These are phyloP conservation scores for Nasonia longicornis DNA, from an alignment of 1,140 invertebrate genomes.

Conservation along the genomic window DNA sequence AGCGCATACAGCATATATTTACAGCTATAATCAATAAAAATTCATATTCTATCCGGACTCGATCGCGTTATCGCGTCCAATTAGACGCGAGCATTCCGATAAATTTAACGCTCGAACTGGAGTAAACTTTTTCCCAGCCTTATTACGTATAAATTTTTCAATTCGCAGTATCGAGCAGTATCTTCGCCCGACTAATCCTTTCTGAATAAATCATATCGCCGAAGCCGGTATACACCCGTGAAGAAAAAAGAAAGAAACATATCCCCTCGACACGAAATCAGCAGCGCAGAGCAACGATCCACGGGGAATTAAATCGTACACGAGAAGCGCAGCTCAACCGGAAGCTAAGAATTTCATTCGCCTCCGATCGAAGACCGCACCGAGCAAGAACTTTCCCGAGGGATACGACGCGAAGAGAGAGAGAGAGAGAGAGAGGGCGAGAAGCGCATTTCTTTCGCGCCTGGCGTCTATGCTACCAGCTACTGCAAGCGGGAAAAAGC, in stretches of 20 bases:
- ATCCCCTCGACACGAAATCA: background rate
- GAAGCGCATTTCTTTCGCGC: background rate
- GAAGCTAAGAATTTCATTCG: constrained; percentile 1
- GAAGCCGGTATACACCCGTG: too few relatives aligned
- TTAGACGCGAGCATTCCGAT: background rate
- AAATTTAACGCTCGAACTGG: background rate
- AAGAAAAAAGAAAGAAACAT: background rate
- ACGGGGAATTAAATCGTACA: background rate
- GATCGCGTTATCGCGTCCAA: background rate
- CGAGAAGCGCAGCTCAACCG: background rate
- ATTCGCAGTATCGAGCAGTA: too few relatives aligned
- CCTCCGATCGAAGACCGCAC: background rate
- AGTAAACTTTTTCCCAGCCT: background rate
- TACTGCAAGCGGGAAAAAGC: background rate
- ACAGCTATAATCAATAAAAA: too few relatives aligned
- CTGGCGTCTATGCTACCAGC: background rate
- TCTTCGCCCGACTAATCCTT: background rate
- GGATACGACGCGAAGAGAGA: background rate
- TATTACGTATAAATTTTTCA: too few relatives aligned
- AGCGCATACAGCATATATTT: too few relatives aligned
- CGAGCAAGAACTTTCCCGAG: background rate
- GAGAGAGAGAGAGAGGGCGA: background rate
- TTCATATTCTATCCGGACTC: too few relatives aligned
- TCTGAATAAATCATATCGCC: too few relatives aligned
- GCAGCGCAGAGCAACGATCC: background rate